Base-by-base conservation (phyloP, 2,888 invertebrate genomes). In the Taenaris catops region DNA sequence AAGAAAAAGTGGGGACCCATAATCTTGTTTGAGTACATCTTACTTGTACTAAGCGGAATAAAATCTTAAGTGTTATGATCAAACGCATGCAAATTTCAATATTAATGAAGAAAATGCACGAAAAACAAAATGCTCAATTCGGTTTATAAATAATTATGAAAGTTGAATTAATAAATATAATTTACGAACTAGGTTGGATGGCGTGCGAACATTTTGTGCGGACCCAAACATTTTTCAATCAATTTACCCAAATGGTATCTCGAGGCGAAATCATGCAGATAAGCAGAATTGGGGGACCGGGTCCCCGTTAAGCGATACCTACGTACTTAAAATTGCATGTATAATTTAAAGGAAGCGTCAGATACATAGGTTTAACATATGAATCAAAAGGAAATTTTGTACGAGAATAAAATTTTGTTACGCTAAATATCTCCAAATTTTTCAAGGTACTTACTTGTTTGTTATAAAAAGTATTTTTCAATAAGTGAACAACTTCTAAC, bases 261-360 rank as follows among this genome's bases (percentile, higher is more conserved):
- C 34, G 55, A 45, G 46, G 50, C 43, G 50, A 61, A 70, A 68
- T 68, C 63, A 63, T 58, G 60, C 56, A 65, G 66, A 73, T 71
- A 72, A 66, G 60, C 58, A 55, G 43, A 65, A 63, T 55, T 41
- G 55, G 61, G 63, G 62, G 49, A 40, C 46, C 33, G 38, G 45
- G 51, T 48, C 48, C 43, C 43, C 44, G 44, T 53, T 58, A 60
- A 55, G 55, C 58, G 52, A 46, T 46, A 52, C 44, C 48, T 59
- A 57, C 67, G 62, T 66, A 69, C 71, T 72, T 74, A 69, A 71
- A 72, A 70, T 64, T 58, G 61, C 70, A 67, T 72, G 68, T 76
- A 68, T 72, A 71, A 74, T 74, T 71, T 72, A 69, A 69, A 61
- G 69, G 65, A 61, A 59, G 49, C 46, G 52, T 38, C 49, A 52